Evolutionary conservation across 2,113 vertebrate genomes (phyloP).

Genomic region (Eublepharis macularius): DNA sequence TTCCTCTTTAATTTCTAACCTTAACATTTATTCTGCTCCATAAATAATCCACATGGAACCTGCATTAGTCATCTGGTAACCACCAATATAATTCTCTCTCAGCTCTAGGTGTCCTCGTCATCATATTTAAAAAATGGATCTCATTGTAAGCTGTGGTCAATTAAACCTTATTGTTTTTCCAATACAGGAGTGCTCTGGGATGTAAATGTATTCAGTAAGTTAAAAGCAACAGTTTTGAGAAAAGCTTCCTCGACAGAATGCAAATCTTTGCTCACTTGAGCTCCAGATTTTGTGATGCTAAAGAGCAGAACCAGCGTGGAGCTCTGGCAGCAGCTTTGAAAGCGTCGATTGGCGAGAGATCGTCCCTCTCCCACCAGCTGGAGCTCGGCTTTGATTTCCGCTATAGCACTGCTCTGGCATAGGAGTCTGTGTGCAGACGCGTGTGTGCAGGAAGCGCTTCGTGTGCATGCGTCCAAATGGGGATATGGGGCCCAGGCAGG

Average conservation of each 20-base stretch:
- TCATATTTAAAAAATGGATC: accelerated
- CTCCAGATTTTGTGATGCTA: neutral
- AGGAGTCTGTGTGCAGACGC: no score
- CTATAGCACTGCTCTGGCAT: no score
- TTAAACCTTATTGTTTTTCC: slow-evolving; percentile 19
- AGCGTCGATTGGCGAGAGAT: no score
- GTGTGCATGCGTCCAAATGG: no score
- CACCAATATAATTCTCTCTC: neutral
- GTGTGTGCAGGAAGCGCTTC: no score
- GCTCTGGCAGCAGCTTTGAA: no score
- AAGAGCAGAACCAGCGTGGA: neutral
- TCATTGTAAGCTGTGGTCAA: neutral
- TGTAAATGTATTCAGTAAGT: neutral
- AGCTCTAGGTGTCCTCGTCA: neutral
- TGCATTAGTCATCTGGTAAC: neutral
- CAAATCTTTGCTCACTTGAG: neutral
- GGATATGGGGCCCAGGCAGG: no score
- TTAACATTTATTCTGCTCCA: neutral
- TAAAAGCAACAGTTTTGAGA: neutral
- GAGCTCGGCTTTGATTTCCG: no score
- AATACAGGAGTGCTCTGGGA: slow-evolving; percentile 21
- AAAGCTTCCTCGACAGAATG: neutral
- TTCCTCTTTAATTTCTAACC: neutral
- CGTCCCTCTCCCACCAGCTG: no score
- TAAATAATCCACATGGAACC: neutral